A percentile compares a stretch with the other conserved stretches of the same genome.
phyloP scores from a whole-genome alignment of 2,888 invertebrate genomes.

The Torymus texanus region DNA sequence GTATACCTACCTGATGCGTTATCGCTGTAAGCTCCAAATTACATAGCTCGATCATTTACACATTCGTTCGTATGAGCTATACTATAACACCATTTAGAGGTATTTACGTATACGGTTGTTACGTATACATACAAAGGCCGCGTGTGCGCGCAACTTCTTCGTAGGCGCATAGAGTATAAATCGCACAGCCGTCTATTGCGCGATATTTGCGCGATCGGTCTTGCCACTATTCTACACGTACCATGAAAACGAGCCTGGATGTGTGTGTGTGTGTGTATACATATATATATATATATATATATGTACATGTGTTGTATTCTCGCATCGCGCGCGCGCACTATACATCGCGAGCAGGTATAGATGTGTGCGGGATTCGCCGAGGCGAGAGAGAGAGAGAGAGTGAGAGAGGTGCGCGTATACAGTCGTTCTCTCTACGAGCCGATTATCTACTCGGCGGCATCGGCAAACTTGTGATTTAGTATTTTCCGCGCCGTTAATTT shows the following conservation, averaged over 20 bases:
- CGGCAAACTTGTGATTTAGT: slow-evolving; percentile 74
- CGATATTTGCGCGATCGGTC: slow-evolving; percentile 6
- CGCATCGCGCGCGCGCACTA: neutral
- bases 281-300: no score
- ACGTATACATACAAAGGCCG: neutral
- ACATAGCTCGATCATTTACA: slow-evolving; percentile 2
- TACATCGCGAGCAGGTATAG: neutral
- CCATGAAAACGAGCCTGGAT: neutral
- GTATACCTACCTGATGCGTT: slow-evolving; percentile 10
- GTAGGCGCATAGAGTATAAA: neutral
- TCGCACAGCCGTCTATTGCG: slow-evolving; percentile 32
- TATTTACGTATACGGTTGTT: no score
- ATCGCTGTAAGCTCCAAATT: slow-evolving; percentile 23
- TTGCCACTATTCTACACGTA: neutral
- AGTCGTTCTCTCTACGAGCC: slow-evolving; percentile 67
- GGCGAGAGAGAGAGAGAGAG: neutral
- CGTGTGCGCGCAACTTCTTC: neutral
- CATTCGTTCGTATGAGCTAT: neutral
- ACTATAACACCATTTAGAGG: slow-evolving; percentile 25
- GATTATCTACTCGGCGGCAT: slow-evolving; percentile 74
- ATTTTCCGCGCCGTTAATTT: slow-evolving; percentile 74
- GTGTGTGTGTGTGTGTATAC: no score
- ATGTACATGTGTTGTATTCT: neutral
- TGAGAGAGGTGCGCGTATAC: slow-evolving; percentile 60
- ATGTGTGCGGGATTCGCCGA: neutral